Conservation (phyloP, 2,113 vertebrate species). For the Amazona vittata region DNA sequence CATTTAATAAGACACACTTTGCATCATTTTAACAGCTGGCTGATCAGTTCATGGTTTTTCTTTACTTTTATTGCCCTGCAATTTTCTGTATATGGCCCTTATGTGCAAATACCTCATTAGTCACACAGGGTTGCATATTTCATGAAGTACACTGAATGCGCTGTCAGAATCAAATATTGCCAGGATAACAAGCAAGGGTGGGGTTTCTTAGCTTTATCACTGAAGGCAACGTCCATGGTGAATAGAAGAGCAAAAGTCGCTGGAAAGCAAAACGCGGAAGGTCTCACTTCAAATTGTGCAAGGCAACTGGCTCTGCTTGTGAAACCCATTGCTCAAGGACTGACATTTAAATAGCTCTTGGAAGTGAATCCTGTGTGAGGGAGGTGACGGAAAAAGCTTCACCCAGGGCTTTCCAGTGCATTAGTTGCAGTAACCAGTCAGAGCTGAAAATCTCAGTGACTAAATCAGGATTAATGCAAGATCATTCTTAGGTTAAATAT, state of each 20-base stretch:
- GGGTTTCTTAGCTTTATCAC: slow-evolving; percentile 65
- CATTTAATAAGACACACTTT: slow-evolving; percentile 40
- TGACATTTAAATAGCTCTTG: not conserved
- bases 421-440: slow-evolving; percentile 10
- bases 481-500: slow-evolving; percentile 1
- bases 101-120: slow-evolving; percentile 62
- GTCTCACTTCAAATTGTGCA: not conserved
- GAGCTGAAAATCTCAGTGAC: slow-evolving; percentile 11
- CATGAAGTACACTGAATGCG: slow-evolving; percentile 30
- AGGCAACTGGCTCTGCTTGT: not conserved
- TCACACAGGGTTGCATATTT: slow-evolving; percentile 56
- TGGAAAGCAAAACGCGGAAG: slow-evolving; percentile 56
- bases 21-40: slow-evolving; percentile 57
- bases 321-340: not conserved
- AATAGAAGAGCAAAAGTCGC: slow-evolving; percentile 66
- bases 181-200: slow-evolving; percentile 63
- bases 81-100: slow-evolving; percentile 34
- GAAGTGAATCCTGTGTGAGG: not conserved
- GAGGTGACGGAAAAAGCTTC: not conserved
- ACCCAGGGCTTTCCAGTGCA: not conserved
- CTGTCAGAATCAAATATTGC: slow-evolving; percentile 75
- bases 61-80: slow-evolving; percentile 53
- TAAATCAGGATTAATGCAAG: slow-evolving; percentile 22
- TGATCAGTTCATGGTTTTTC: slow-evolving; percentile 41
- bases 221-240: slow-evolving; percentile 69